Evolutionary conservation across 2,888 invertebrate species (phyloP).

Genomic region (Athripsodes cinereus): DNA sequence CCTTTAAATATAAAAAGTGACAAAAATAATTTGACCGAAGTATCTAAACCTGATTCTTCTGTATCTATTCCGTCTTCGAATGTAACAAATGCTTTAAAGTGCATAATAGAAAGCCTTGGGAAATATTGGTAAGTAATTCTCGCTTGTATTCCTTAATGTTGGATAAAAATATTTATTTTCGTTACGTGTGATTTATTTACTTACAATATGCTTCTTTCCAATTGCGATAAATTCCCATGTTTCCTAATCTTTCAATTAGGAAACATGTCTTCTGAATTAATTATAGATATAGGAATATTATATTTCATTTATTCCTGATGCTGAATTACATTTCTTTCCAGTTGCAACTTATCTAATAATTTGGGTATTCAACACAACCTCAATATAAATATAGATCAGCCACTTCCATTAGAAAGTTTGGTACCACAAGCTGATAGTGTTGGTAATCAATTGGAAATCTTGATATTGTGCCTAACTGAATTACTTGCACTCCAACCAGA

Average conservation of each 20-base stretch:
- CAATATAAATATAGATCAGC: neutral
- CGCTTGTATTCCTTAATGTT: too few species aligned
- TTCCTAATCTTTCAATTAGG: too few species aligned
- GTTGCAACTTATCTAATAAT: slow-evolving; percentile 6
- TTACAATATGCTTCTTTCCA: neutral
- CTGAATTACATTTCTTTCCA: neutral
- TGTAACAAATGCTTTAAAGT: neutral
- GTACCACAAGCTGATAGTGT: slow-evolving; percentile 8
- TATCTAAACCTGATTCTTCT: neutral
- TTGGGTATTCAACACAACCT: slow-evolving; percentile 8
- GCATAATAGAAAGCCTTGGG: neutral
- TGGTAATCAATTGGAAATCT: slow-evolving; percentile 13
- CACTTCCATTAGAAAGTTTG: slow-evolving; percentile 4
- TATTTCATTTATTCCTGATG: too few species aligned
- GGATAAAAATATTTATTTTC: neutral
- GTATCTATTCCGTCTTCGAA: neutral
- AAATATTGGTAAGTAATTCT: neutral
- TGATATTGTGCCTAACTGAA: slow-evolving; percentile 9
- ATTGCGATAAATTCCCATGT: too few species aligned
- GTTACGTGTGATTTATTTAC: neutral
- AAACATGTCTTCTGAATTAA: too few species aligned
- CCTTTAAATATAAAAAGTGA: neutral
- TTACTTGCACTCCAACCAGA: neutral
- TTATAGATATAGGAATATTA: too few species aligned
- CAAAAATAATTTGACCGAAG: neutral